Evolutionary conservation across 2,888 invertebrate species (phyloP).

Genomic region (Mallateleia sp.): DNA sequence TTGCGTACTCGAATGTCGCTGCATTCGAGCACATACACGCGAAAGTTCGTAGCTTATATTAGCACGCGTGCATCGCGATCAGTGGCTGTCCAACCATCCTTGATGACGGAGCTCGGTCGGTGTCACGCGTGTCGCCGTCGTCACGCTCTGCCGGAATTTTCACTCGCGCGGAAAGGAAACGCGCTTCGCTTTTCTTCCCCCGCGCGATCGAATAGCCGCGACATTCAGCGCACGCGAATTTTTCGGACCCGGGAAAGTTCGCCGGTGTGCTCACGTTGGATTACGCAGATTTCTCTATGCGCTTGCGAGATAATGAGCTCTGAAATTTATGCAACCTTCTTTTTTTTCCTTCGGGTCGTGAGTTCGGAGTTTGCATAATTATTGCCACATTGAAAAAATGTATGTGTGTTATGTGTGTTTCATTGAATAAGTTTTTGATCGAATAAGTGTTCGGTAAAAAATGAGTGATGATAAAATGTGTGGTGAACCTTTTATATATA

Average conservation of each 20-base stretch:
- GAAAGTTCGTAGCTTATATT: slow-evolving; percentile 82
- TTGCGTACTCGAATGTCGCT: too few species aligned
- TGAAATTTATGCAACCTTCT: not conserved
- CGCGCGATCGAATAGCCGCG: slow-evolving; percentile 45
- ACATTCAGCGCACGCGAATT: slow-evolving; percentile 25
- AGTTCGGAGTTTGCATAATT: not conserved
- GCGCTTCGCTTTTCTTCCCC: slow-evolving; percentile 15
- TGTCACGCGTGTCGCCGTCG: slow-evolving; percentile 67
- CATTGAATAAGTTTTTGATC: too few species aligned
- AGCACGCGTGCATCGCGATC: slow-evolving; percentile 84
- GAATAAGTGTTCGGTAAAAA: too few species aligned
- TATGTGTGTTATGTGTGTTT: too few species aligned
- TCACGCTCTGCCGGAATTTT: slow-evolving; percentile 56
- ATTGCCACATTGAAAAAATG: too few species aligned
- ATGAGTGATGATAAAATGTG: too few species aligned
- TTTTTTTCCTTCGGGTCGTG: too few species aligned
- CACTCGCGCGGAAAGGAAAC: slow-evolving; percentile 61
- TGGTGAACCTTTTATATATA: too few species aligned
- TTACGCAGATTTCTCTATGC: not conserved
- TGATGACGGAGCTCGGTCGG: slow-evolving; percentile 83
- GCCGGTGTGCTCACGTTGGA: slow-evolving; percentile 6
- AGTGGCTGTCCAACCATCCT: slow-evolving; percentile 87
- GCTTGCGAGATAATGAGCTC: slow-evolving; percentile 30
- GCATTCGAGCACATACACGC: slow-evolving; percentile 52
- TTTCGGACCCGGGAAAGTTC: slow-evolving; percentile 9